Evolutionary conservation across 2,113 vertebrate species (phyloP).

Genomic region (Ciconia stormi): DNA sequence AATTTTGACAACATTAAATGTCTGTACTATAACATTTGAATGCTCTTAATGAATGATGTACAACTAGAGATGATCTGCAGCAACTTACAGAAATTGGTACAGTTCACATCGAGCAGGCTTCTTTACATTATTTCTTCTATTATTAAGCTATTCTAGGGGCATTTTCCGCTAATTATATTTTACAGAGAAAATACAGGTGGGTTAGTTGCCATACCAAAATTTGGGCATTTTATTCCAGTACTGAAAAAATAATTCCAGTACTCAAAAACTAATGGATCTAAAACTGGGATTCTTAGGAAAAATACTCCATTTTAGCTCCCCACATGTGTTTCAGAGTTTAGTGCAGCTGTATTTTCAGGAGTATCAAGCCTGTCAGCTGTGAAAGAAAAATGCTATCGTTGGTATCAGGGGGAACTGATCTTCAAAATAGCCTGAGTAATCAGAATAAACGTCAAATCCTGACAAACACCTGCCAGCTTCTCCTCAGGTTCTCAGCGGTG

Average conservation of each 20-base stretch:
- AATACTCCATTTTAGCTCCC: background rate
- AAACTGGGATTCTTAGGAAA: background rate
- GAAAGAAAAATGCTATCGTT: background rate
- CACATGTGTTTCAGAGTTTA: background rate
- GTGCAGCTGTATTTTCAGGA: background rate
- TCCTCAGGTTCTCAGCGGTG: rapidly evolving
- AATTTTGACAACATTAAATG: background rate
- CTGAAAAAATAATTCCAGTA: background rate
- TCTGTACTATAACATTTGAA: background rate
- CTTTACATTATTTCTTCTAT: background rate
- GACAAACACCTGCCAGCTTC: background rate
- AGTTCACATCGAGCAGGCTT: background rate
- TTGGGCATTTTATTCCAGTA: background rate
- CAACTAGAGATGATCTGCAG: background rate
- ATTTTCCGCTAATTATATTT: background rate
- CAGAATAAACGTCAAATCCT: background rate
- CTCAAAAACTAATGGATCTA: background rate
- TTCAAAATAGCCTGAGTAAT: background rate
- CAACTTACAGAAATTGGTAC: background rate
- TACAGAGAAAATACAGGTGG: background rate
- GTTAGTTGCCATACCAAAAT: background rate
- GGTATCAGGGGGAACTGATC: background rate
- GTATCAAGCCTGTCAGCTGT: background rate
- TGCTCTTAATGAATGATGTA: constrained; percentile 25
- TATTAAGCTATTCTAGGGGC: background rate